A percentile compares a stretch with the other conserved stretches of the same genome.
Conservation (phyloP, 2,888 invertebrate species). For the Sipunculus nudus region DNA sequence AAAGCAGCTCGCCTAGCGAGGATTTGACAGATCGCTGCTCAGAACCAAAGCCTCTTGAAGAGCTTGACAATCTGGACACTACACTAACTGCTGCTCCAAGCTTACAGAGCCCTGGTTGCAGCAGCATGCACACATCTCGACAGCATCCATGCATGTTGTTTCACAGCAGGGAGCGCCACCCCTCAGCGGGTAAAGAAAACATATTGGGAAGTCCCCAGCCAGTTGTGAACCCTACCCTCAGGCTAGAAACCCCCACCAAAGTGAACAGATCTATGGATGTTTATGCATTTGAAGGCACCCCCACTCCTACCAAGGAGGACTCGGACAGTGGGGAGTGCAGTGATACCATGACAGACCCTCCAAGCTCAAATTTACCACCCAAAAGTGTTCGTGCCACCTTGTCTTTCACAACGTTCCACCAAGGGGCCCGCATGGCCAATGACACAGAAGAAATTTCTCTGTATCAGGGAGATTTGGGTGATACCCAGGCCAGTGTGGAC, state of each 20-base stretch:
- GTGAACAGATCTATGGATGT: conserved; percentile 28
- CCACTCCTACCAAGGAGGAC: conserved; percentile 39
- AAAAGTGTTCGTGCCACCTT: conserved; percentile 20
- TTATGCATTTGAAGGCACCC: conserved; percentile 39
- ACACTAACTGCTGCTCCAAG: no score
- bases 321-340: conserved; percentile 17
- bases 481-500: no score
- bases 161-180: conserved; percentile 13
- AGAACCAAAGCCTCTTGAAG: background rate
- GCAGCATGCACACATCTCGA: background rate
- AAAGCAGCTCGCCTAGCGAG: conserved; percentile 31
- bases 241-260: conserved; percentile 15
- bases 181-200: conserved; percentile 27
- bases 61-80: background rate
- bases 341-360: conserved; percentile 11
- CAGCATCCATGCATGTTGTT: conserved; percentile 1
- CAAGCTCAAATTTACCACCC: conserved; percentile 12
- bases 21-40: conserved; percentile 9
- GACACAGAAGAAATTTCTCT: conserved; percentile 21
- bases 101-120: background rate
- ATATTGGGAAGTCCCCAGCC: background rate
- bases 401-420: conserved; percentile 26
- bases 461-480: conserved; percentile 17
- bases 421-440: conserved; percentile 19
- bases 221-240: no score